Conservation (phyloP, 1,140 invertebrate species). For the Macrostomum lignano region DNA sequence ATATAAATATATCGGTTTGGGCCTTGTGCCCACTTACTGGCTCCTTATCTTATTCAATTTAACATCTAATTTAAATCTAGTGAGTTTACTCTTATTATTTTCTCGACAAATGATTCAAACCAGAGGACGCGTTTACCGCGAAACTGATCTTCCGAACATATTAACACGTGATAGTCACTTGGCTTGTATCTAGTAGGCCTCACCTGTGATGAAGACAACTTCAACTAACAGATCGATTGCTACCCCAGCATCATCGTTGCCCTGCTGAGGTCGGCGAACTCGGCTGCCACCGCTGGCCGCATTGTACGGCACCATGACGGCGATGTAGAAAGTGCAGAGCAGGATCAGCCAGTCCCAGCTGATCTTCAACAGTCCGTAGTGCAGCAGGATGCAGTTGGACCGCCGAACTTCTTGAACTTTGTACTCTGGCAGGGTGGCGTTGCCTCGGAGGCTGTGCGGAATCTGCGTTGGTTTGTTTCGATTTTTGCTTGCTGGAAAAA, state of each 20-base stretch:
- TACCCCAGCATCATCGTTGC: slow-evolving; percentile 33
- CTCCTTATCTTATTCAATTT: too few relatives aligned
- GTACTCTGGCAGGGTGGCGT: slow-evolving; percentile 58
- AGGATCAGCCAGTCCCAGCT: slow-evolving; percentile 27
- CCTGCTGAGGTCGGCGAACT: slow-evolving; percentile 14
- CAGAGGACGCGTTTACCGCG: too few relatives aligned
- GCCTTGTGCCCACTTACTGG: too few relatives aligned
- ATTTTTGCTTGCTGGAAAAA: too few relatives aligned
- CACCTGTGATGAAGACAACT: slow-evolving; percentile 71
- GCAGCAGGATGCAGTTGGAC: slow-evolving; percentile 46
- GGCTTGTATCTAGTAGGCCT: too few relatives aligned
- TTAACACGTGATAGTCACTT: too few relatives aligned
- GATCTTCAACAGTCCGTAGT: slow-evolving; percentile 27
- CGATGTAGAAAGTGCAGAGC: slow-evolving; percentile 25
- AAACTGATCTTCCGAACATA: too few relatives aligned
- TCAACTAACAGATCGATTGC: slow-evolving; percentile 74
- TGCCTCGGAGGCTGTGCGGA: slow-evolving; percentile 55
- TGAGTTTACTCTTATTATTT: too few relatives aligned
- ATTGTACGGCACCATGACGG: slow-evolving; percentile 25
- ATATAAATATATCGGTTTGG: too few relatives aligned
- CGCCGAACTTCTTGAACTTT: slow-evolving; percentile 58
- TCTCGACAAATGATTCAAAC: too few relatives aligned
- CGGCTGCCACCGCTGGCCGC: slow-evolving; percentile 16
- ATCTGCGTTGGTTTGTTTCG: too few relatives aligned
- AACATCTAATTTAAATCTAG: too few relatives aligned